These are phyloP conservation scores for Samia ricini DNA, from an alignment of 1,140 invertebrate genomes.

Conservation along the genomic window DNA sequence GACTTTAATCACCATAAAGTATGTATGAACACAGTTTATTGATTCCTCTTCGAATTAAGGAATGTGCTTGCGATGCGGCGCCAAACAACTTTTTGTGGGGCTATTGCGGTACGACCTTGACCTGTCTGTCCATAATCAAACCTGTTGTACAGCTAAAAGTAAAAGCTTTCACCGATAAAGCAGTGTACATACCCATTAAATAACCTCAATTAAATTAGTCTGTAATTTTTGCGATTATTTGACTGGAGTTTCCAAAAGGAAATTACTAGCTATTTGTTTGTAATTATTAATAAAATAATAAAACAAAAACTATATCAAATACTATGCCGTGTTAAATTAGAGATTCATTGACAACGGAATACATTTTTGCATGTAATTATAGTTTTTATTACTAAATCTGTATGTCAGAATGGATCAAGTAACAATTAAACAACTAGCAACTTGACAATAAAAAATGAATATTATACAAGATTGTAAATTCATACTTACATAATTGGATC, in stretches of 20 bases:
- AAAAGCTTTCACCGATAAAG: conserved; percentile 61
- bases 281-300: no score
- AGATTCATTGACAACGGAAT: no score
- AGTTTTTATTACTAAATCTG: no score
- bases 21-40: conserved; percentile 56
- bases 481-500: neutral
- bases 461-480: neutral
- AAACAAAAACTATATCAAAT: no score
- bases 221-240: neutral
- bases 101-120: conserved; percentile 50
- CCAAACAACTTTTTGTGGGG: conserved; percentile 60
- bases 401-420: no score
- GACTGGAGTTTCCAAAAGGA: no score
- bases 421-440: no score
- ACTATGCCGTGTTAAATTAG: no score
- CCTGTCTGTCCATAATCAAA: conserved; percentile 53
- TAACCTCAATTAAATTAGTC: neutral
- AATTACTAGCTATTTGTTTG: no score
- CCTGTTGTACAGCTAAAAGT: conserved; percentile 62
- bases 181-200: conserved; percentile 4
- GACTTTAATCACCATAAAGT: conserved; percentile 27
- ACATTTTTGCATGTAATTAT: no score
- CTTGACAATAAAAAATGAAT: no score
- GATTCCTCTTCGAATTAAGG: conserved; percentile 40
- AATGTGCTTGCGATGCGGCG: conserved; percentile 51